Base-by-base conservation (phyloP, 2,113 vertebrate genomes). In the Amazona guildingii region DNA sequence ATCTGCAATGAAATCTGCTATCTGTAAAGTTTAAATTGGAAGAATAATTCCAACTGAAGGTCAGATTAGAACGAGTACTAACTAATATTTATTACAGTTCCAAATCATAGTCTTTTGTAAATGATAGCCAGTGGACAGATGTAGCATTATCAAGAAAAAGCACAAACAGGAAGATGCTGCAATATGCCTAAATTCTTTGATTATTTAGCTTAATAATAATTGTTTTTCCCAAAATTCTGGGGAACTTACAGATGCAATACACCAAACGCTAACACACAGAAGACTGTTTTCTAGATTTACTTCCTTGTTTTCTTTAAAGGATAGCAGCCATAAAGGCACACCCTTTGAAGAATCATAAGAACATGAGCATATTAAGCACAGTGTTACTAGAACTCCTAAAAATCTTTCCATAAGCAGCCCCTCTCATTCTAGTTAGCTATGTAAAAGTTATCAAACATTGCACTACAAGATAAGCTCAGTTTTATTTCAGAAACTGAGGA, bases 401-500 rank as follows among this genome's bases (percentile, higher is more conserved):
- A 31, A 13, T 23, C 64, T 63, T 70, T 28, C 61, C 69, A 59
- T n/a, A 28, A 64, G 64, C 59, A 44, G 54, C 39, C 48, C 88
- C 67, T 10, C 68, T 35, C 33, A 35, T 91, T 63, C 90, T 37
- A 9, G 13, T 48, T 75, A 72, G 63, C 74, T 52, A 4, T 8
- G 23, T 37, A 88, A 80, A 68, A 59, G 72, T 59, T 90, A 83
- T 83, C 76, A 95, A 89, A 86, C 44, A 64, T 21, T 46, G 85
- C 67, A 85, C 66, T 91, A 94, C 44, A 86, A 90, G 67, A 77
- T 59, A 86, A 94, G 49, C 37, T 82, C 54, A 33, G 70, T 69
- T 92, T 95, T 91, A 74, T 80, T 88, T 95, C 75, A 93, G 67
- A 90, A 95, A 81, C 25, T n/a, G 27, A 90, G 72, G 59, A 93